Conservation (phyloP, 1,140 invertebrate genomes). For the Lamellibrachia luymesi region DNA sequence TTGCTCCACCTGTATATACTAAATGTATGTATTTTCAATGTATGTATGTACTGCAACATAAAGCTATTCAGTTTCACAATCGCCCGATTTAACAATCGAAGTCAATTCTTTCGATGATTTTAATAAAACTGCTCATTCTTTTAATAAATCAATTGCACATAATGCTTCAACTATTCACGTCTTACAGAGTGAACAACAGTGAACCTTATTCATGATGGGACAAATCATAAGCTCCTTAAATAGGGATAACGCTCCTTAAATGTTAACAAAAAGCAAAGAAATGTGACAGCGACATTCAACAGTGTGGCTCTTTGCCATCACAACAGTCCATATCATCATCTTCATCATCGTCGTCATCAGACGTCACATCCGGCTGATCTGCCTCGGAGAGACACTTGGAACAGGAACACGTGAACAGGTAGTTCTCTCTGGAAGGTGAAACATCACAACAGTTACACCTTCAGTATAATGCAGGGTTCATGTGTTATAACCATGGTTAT, state of each 20-base stretch:
- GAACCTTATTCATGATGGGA: too few relatives aligned
- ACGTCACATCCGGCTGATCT: slow-evolving; percentile 78
- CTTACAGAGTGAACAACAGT: too few relatives aligned
- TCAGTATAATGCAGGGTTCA: not conserved
- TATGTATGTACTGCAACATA: too few relatives aligned
- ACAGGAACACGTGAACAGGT: slow-evolving; percentile 82
- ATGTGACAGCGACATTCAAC: slow-evolving; percentile 6
- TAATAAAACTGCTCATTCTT: too few relatives aligned
- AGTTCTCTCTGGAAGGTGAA: slow-evolving; percentile 69
- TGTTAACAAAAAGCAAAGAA: not conserved
- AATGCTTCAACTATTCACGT: too few relatives aligned
- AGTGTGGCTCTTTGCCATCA: slow-evolving; percentile 38
- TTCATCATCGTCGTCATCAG: slow-evolving; percentile 65
- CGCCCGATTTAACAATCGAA: too few relatives aligned
- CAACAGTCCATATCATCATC: slow-evolving; percentile 47
- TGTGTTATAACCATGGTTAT: not conserved
- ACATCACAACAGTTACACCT: not conserved
- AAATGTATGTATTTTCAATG: too few relatives aligned
- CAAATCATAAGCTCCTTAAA: not conserved
- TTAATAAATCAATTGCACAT: too few relatives aligned
- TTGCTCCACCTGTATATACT: too few relatives aligned
- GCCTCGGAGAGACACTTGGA: slow-evolving; percentile 73
- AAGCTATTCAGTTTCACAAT: too few relatives aligned
- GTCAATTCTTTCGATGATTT: too few relatives aligned
- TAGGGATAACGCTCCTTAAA: not conserved